Percentiles rank a stretch among this genome's conserved stretches.
These are phyloP conservation scores for Electrona antarctica DNA, from an alignment of 2,113 vertebrate genomes.

Conservation along the genomic window DNA sequence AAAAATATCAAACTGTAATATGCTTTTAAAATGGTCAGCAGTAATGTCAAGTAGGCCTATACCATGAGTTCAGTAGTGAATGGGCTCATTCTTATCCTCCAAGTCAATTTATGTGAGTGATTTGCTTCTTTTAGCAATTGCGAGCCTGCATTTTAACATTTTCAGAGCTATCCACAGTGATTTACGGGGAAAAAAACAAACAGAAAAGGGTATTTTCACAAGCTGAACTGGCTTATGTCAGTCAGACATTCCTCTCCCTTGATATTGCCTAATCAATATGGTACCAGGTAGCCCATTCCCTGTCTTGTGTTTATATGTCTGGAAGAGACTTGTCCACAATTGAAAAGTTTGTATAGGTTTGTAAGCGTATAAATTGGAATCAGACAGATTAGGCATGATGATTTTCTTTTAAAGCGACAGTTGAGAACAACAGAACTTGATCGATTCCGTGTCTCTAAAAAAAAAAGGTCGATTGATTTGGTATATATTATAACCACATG, in stretches of 20 bases:
- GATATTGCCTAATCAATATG: neutral
- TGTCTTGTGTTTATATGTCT: neutral
- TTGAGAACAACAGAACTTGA: conserved; percentile 21
- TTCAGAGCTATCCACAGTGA: neutral
- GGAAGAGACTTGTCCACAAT: neutral
- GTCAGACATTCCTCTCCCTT: neutral
- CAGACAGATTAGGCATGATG: conserved; percentile 11
- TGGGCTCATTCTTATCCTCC: too few relatives aligned
- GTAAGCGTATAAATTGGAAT: neutral
- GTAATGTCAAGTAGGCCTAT: too few relatives aligned
- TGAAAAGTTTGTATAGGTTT: neutral
- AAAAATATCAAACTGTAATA: too few relatives aligned
- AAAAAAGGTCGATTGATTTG: conserved; percentile 27
- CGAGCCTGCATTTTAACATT: too few relatives aligned
- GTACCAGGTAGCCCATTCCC: neutral
- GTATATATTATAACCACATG: conserved; percentile 13
- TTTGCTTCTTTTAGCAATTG: too few relatives aligned
- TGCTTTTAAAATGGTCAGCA: too few relatives aligned
- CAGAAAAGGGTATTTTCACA: too few relatives aligned
- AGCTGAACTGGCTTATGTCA: too few relatives aligned
- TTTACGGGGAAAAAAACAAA: too few relatives aligned
- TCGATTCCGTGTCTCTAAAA: conserved; percentile 19
- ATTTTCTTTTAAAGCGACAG: neutral
- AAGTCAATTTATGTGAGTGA: too few relatives aligned
- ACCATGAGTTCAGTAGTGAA: too few relatives aligned